Base-by-base conservation (phyloP, 2,797 vertebrate species). In the Natrix natrix region DNA sequence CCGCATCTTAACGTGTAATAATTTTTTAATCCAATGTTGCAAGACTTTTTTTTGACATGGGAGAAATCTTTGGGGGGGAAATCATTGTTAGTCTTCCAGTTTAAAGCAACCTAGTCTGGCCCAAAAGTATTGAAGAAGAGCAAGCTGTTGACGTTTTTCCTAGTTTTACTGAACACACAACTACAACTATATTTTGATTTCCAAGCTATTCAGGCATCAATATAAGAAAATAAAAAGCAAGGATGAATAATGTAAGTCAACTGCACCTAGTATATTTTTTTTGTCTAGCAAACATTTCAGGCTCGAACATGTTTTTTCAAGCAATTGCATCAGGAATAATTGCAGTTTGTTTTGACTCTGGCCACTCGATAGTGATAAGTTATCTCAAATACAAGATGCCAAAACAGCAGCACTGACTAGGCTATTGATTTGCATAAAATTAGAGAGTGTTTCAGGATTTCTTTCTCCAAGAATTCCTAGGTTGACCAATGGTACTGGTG, bases 341-440 rank as follows among this genome's bases (percentile, higher is more conserved):
- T 43, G 3, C 4, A 22, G 8, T 28, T 91, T 95, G 60, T 93
- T 96, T 56, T 93, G 94, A 10, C 93, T 95, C 90, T 91, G 52
- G 59, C 66, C 69, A 26, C 56, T 92, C 87, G 92, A 6, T 11
- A 91, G 24, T 61, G 86, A 93, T 83, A 93, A 91, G 86, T 86
- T 95, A 94, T 92, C 92, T 90, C 1, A 86, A 92, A 89, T 1
- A 60, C 91, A 13, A 90, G 14, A 89, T 86, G 20, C 43, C 56
- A 4, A 66, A 56, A 74, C 20, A 91, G 43, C 87, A 54, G 7
- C 54, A 28, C 12, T 86, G 8, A 37, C 60, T 93, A 86, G 28
- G 26, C 20, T 57, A 90, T 1, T 12, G 17, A 86, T 61, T 22
- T 3, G 2, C 3, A 74, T 94, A 90, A 90, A n/a, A 7, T 61